Evolutionary conservation across 2,113 vertebrate species (phyloP).

Genomic region (Toxotes jaculatrix): DNA sequence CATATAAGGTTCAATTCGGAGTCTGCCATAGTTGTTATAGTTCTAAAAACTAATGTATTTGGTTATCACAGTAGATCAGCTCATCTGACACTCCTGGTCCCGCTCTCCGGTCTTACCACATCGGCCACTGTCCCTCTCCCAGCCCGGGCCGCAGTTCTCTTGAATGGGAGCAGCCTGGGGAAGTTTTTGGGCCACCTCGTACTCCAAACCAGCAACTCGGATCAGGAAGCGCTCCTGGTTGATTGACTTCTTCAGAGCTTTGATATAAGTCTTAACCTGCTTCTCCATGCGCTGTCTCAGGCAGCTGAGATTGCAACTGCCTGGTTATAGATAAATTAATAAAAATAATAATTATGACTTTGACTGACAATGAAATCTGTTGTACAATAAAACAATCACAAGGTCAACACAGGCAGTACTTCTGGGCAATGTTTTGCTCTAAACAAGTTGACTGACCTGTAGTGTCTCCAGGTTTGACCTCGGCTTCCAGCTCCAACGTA

Average conservation of each 20-base stretch:
- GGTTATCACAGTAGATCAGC: background rate
- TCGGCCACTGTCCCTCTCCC: conserved; percentile 89
- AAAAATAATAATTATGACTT: background rate
- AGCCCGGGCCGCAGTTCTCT: conserved; percentile 86
- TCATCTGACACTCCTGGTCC: background rate
- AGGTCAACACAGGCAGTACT: background rate
- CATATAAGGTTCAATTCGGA: background rate
- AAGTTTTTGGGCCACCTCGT: conserved; percentile 94
- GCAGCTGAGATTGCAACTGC: conserved; percentile 92
- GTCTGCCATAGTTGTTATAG: background rate
- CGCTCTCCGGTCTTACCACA: conserved; percentile 90
- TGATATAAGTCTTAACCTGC: conserved; percentile 93
- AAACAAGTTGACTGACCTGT: conserved; percentile 85
- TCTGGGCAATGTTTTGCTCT: too few relatives aligned
- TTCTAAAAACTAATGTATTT: background rate
- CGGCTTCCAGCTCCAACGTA: conserved; percentile 95
- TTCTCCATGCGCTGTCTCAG: conserved; percentile 93
- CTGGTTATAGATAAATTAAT: conserved; percentile 72
- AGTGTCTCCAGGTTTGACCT: conserved; percentile 93
- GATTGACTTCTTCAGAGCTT: conserved; percentile 96
- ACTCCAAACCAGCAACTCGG: conserved; percentile 93
- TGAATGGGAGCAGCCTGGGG: conserved; percentile 69
- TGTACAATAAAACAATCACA: background rate
- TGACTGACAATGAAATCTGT: background rate
- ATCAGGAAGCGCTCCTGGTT: conserved; percentile 98